Evolutionary conservation across 2,888 invertebrate species (phyloP).

Genomic region (Meiosimyza decipiens): DNA sequence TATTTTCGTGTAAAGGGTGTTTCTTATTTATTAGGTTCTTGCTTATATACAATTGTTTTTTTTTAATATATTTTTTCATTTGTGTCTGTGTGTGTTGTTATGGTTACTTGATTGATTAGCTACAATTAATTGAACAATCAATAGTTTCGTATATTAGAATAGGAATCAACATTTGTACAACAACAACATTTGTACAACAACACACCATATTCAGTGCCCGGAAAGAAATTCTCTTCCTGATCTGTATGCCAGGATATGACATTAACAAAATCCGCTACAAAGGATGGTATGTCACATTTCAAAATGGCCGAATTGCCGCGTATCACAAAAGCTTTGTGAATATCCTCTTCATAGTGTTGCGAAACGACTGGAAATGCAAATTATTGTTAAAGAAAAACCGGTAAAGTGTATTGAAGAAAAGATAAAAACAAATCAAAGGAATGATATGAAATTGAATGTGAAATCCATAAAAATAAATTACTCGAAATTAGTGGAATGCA

Average conservation of each 20-base stretch:
- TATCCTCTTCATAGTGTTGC: constrained; percentile 91
- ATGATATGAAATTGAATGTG: not conserved
- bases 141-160: too few relatives aligned
- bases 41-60: constrained; percentile 21
- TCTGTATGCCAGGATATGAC: constrained; percentile 90
- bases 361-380: constrained; percentile 77
- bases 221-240: constrained; percentile 67
- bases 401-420: constrained; percentile 32
- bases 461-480: not conserved
- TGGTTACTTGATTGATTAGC: constrained; percentile 4
- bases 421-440: constrained; percentile 16
- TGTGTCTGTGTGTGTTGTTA: not conserved
- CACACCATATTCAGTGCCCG: constrained; percentile 67
- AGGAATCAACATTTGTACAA: not conserved
- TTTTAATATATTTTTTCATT: not conserved
- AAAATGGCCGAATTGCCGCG: constrained; percentile 89
- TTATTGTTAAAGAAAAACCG: constrained; percentile 7
- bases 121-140: not conserved
- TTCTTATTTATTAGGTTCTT: not conserved
- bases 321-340: constrained; percentile 91
- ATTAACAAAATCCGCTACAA: constrained; percentile 91
- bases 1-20: constrained; percentile 3
- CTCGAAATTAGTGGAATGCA: not conserved
- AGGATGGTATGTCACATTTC: constrained; percentile 91
- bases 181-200: constrained; percentile 4